These are phyloP conservation scores for Papilio helenus DNA, from an alignment of 1,140 invertebrate genomes.

Conservation along the genomic window DNA sequence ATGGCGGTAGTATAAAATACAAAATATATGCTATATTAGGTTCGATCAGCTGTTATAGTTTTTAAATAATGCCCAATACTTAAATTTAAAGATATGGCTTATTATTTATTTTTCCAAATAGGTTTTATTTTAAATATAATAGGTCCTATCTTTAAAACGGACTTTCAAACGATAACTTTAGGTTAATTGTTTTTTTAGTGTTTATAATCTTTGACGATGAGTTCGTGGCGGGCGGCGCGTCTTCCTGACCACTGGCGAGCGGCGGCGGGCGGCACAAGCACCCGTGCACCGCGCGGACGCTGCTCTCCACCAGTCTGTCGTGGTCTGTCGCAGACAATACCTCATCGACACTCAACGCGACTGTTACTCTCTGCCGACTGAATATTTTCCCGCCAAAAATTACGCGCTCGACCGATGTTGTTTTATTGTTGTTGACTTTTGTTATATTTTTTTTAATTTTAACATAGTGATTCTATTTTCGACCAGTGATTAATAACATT, in stretches of 20 bases:
- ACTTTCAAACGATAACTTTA: no score
- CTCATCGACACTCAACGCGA: conserved; percentile 50
- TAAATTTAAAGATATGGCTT: no score
- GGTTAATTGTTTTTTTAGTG: background rate
- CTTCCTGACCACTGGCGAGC: conserved; percentile 71
- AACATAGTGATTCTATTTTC: background rate
- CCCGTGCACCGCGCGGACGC: conserved; percentile 45
- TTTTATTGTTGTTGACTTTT: background rate
- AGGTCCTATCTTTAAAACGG: no score
- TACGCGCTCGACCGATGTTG: conserved; percentile 42
- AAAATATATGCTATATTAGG: no score
- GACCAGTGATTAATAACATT: conserved; percentile 8
- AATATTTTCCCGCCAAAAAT: conserved; percentile 71
- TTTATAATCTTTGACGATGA: conserved; percentile 32
- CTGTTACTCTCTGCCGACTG: conserved; percentile 48
- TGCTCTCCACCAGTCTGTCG: conserved; percentile 41
- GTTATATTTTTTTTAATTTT: conserved; percentile 12
- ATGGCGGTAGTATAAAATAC: no score
- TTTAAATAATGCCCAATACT: no score
- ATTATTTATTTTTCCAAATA: no score
- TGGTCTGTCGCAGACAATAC: conserved; percentile 58
- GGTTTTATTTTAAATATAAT: no score
- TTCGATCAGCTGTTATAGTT: no score
- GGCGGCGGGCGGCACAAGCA: conserved; percentile 60
- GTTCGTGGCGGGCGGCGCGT: conserved; percentile 60